Percentiles rank a stretch among this genome's conserved stretches.
phyloP scores from a whole-genome alignment of 2,888 invertebrate species.

The Proisotoma minuta region DNA sequence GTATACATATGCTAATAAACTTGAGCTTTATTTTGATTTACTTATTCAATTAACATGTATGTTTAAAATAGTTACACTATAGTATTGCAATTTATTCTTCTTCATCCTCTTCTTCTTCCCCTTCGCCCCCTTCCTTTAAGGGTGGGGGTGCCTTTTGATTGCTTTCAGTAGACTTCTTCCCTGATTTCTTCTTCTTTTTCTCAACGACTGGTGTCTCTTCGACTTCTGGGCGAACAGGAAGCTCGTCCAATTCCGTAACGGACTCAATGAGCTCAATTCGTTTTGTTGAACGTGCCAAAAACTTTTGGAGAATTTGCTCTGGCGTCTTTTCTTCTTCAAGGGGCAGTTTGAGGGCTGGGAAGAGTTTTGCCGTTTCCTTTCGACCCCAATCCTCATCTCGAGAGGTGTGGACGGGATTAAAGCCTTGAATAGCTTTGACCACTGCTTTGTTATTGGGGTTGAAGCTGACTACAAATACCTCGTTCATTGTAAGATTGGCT shows the following conservation, averaged over 20 bases:
- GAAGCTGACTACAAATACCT: constrained; percentile 32
- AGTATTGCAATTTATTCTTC: too few relatives aligned
- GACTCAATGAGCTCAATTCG: constrained; percentile 7
- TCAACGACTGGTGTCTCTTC: neutral
- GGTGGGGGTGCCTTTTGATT: neutral
- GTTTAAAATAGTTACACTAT: too few relatives aligned
- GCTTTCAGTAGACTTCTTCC: neutral
- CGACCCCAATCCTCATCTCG: constrained; percentile 24
- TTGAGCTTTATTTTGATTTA: too few relatives aligned
- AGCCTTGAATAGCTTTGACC: constrained; percentile 19
- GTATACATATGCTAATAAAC: too few relatives aligned
- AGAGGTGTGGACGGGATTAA: constrained; percentile 35
- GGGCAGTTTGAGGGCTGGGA: constrained; percentile 26
- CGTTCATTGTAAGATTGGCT: constrained; percentile 21
- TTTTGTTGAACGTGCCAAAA: constrained; percentile 26
- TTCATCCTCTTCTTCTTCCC: constrained; percentile 7
- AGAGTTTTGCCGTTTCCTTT: constrained; percentile 33
- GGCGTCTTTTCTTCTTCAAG: constrained; percentile 26
- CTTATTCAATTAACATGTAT: too few relatives aligned
- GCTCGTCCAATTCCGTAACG: constrained; percentile 10
- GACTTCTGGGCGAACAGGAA: neutral
- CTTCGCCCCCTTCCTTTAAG: neutral
- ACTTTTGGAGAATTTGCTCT: constrained; percentile 37
- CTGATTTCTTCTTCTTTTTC: neutral
- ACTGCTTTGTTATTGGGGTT: constrained; percentile 32